Evolutionary conservation across 1,140 invertebrate genomes (phyloP).

Genomic region (Oscheius sp.): DNA sequence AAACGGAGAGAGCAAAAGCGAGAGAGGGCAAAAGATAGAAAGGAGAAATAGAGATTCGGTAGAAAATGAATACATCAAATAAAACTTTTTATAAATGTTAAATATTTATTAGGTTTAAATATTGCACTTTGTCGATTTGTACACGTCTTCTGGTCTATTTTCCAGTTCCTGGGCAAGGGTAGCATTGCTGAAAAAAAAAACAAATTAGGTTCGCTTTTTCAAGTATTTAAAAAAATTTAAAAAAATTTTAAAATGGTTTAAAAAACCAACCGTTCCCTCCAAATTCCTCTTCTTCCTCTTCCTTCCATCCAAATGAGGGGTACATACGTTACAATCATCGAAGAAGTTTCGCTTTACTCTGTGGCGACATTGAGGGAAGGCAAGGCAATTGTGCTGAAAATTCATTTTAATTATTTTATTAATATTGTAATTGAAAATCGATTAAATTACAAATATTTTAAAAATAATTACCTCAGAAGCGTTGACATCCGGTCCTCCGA

Average conservation of each 20-base stretch:
- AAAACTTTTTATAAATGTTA: neutral
- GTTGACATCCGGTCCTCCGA: conserved; percentile 48
- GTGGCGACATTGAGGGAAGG: conserved; percentile 46
- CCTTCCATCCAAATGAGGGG: conserved; percentile 21
- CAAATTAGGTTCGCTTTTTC: neutral
- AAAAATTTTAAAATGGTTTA: conserved; percentile 2
- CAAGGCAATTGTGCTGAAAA: conserved; percentile 44
- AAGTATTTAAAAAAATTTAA: neutral
- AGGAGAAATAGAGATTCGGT: conserved; percentile 65
- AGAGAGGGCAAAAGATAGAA: too few species aligned
- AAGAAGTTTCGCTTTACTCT: conserved; percentile 45
- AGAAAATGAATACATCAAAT: neutral
- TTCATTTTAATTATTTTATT: neutral
- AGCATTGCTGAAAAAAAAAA: conserved; percentile 34
- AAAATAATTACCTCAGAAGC: conserved; percentile 51
- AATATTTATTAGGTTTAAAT: neutral
- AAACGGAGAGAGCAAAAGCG: too few species aligned
- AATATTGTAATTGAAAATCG: neutral
- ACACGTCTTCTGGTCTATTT: neutral
- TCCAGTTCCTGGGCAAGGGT: conserved; percentile 37
- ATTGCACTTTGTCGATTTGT: neutral
- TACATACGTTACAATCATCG: conserved; percentile 43
- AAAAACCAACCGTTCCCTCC: conserved; percentile 25
- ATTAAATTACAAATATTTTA: too few species aligned
- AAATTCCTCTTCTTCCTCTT: conserved; percentile 35